Evolutionary conservation across 2,113 vertebrate genomes (phyloP).

Genomic region (Semnornis frantzii): DNA sequence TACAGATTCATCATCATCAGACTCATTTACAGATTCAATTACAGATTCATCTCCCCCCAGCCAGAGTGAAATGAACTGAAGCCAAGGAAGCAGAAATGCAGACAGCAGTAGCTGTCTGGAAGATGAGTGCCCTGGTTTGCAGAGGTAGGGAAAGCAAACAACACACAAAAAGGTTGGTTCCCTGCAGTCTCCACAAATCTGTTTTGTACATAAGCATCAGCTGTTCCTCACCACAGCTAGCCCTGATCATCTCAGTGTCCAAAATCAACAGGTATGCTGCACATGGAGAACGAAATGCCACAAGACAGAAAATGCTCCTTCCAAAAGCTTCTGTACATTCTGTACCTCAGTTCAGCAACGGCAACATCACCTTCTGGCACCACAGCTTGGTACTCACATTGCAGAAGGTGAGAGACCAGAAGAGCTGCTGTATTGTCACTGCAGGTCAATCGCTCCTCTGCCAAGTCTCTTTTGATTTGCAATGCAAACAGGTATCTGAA

Average conservation of each 20-base stretch:
- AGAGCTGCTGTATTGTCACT: conserved; percentile 88
- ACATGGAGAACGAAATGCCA: background rate
- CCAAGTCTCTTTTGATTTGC: conserved; percentile 94
- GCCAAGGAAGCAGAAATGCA: background rate
- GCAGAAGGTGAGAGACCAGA: conserved; percentile 89
- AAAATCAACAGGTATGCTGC: background rate
- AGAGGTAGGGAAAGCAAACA: background rate
- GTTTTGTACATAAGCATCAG: background rate
- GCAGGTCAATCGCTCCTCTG: conserved; percentile 87
- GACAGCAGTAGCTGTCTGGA: background rate
- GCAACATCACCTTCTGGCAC: background rate
- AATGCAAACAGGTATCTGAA: conserved; percentile 92
- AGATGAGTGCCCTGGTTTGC: background rate
- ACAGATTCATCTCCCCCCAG: background rate
- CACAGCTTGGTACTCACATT: conserved; percentile 78
- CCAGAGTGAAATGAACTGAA: background rate
- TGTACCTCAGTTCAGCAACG: background rate
- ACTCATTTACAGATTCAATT: too few relatives aligned
- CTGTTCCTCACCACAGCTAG: background rate
- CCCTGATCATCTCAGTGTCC: background rate
- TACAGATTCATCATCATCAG: too few relatives aligned
- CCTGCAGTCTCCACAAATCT: rapidly evolving
- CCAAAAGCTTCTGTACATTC: rapidly evolving
- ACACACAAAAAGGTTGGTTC: background rate
- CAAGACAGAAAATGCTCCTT: background rate